Percentiles rank a stretch among this genome's conserved stretches.
These are phyloP conservation scores for Chymomyza amoena DNA, from an alignment of 2,888 invertebrate species.

Conservation along the genomic window DNA sequence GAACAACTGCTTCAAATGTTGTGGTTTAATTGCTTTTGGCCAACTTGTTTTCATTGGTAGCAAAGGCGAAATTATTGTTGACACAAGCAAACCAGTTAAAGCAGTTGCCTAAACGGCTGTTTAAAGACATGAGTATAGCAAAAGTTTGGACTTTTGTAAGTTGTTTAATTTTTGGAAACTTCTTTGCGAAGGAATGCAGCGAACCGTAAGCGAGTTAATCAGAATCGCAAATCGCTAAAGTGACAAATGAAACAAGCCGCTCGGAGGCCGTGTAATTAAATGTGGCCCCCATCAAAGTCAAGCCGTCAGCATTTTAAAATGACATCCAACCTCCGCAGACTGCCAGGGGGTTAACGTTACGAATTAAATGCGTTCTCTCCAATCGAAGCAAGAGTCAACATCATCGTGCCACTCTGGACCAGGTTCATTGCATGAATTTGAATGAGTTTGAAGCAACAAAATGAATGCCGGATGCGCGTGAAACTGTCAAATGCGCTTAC, in stretches of 20 bases:
- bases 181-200: neutral
- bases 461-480: conserved; percentile 37
- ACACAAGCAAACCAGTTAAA: too few relatives aligned
- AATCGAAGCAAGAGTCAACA: conserved; percentile 6
- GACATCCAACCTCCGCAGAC: neutral
- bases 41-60: neutral
- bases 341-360: neutral
- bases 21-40: neutral
- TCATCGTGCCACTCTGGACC: neutral
- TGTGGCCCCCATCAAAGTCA: conserved; percentile 21
- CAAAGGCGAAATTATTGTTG: neutral
- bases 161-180: too few relatives aligned
- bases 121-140: neutral
- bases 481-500: conserved; percentile 63
- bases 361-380: conserved; percentile 26
- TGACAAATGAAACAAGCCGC: neutral
- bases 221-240: neutral
- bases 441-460: conserved; percentile 20
- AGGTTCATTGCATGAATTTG: conserved; percentile 9
- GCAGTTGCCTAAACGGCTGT: neutral
- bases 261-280: conserved; percentile 19
- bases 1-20: neutral
- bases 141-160: neutral
- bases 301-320: conserved; percentile 30
- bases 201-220: neutral